A percentile compares a stretch with the other conserved stretches of the same genome.
Evolutionary conservation across 2,797 vertebrate species (phyloP).

Genomic region (Erethizon dorsatum): DNA sequence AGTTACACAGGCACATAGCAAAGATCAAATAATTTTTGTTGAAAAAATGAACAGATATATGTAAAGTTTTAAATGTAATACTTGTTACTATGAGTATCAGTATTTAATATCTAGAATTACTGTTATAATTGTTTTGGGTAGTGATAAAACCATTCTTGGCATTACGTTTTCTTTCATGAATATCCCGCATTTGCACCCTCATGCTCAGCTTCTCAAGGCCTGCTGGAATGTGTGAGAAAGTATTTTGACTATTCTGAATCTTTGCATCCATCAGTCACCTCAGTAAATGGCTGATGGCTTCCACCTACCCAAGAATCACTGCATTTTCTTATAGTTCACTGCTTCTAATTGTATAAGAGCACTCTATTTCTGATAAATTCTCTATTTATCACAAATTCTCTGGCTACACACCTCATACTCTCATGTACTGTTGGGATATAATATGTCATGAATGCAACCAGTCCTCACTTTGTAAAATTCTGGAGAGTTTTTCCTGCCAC

Average conservation of each 20-base stretch:
- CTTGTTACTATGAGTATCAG: neutral
- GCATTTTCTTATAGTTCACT: neutral
- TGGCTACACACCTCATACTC: neutral
- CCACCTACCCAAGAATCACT: neutral
- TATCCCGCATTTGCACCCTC: neutral
- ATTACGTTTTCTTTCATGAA: neutral
- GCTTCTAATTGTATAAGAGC: neutral
- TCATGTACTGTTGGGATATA: neutral
- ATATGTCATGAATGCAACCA: neutral
- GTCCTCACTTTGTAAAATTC: neutral
- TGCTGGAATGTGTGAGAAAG: neutral
- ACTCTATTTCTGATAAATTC: neutral
- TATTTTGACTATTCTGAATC: neutral
- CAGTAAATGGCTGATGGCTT: too few species aligned
- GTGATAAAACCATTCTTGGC: neutral
- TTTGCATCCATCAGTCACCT: neutral
- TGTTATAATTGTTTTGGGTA: neutral
- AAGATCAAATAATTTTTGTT: neutral
- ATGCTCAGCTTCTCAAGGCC: neutral
- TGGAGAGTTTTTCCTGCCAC: neutral
- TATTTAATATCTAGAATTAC: neutral
- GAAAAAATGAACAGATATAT: neutral
- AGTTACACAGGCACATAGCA: too few species aligned
- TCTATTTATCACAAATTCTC: neutral
- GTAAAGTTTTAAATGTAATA: neutral